A percentile compares a stretch with the other conserved stretches of the same genome.
These are phyloP conservation scores for Acrocyrtus sp. DNA, from an alignment of 2,888 invertebrate species.

Conservation along the genomic window DNA sequence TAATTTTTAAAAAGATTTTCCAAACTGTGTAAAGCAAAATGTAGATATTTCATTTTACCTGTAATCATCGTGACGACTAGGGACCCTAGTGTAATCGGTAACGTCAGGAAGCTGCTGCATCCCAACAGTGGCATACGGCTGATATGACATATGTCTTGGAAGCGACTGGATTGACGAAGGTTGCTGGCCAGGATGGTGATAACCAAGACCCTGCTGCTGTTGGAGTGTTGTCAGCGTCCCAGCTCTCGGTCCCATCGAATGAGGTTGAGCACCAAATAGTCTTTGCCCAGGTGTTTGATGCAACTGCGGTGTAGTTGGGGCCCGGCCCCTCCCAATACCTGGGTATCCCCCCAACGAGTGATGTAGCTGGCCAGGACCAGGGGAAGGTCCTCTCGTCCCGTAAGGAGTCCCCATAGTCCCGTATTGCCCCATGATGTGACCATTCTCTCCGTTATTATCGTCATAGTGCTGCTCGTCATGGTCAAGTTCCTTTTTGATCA, in stretches of 20 bases:
- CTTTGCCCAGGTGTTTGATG: constrained; percentile 54
- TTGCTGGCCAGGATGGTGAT: constrained; percentile 32
- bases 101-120: constrained; percentile 62
- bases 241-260: constrained; percentile 34
- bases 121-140: constrained; percentile 61
- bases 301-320: constrained; percentile 30
- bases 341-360: constrained; percentile 50
- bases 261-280: constrained; percentile 55
- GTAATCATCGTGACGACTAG: constrained; percentile 61
- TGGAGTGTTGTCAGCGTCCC: constrained; percentile 64
- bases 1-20: neutral
- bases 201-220: constrained; percentile 66
- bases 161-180: constrained; percentile 62
- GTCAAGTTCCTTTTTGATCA: constrained; percentile 84
- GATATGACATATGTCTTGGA: constrained; percentile 63
- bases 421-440: constrained; percentile 66
- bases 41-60: constrained; percentile 43
- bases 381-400: constrained; percentile 35
- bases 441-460: constrained; percentile 64
- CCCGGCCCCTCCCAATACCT: constrained; percentile 52
- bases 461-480: constrained; percentile 74
- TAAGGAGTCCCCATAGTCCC: constrained; percentile 52
- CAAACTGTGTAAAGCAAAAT: neutral
- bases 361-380: constrained; percentile 46
- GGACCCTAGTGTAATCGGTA: constrained; percentile 60